Conservation (phyloP, 2,888 invertebrate genomes). For the Argynnis bischoffii region DNA sequence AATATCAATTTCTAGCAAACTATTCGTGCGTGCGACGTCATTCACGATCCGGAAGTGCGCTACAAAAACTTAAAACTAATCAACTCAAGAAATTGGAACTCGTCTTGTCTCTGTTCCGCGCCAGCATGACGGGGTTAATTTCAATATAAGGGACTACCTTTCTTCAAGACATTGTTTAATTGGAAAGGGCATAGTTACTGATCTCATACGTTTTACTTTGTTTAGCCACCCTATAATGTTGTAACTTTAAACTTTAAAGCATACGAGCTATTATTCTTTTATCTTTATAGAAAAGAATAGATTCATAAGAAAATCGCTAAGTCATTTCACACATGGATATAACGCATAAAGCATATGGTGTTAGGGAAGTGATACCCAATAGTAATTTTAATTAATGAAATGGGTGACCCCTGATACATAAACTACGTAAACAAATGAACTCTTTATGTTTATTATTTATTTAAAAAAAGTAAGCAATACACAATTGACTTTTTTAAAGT, state of each 20-base stretch:
- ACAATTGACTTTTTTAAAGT: too few species aligned
- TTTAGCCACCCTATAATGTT: not conserved
- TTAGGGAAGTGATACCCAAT: conserved; percentile 42
- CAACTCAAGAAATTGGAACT: conserved; percentile 71
- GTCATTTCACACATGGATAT: conserved; percentile 58
- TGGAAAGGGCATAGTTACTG: conserved; percentile 60
- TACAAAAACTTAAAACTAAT: conserved; percentile 73
- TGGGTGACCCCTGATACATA: conserved; percentile 1
- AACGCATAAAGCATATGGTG: conserved; percentile 50
- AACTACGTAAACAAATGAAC: too few species aligned
- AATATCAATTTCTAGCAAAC: conserved; percentile 79
- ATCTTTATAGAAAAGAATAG: conserved; percentile 15
- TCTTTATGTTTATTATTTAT: too few species aligned
- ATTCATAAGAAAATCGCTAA: conserved; percentile 48
- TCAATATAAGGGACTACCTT: conserved; percentile 55
- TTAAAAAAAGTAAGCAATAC: too few species aligned
- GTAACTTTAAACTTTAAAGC: conserved; percentile 6
- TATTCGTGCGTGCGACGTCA: conserved; percentile 67
- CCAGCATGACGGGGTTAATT: conserved; percentile 58
- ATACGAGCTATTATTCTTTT: conserved; percentile 18
- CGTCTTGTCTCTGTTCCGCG: conserved; percentile 62
- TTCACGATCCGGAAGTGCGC: conserved; percentile 75
- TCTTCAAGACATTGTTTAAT: conserved; percentile 66
- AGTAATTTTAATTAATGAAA: conserved; percentile 43
- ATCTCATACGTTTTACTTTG: conserved; percentile 42